Conservation (phyloP, 53 echinoderm and acorn worm species). For the Henricia sp. region DNA sequence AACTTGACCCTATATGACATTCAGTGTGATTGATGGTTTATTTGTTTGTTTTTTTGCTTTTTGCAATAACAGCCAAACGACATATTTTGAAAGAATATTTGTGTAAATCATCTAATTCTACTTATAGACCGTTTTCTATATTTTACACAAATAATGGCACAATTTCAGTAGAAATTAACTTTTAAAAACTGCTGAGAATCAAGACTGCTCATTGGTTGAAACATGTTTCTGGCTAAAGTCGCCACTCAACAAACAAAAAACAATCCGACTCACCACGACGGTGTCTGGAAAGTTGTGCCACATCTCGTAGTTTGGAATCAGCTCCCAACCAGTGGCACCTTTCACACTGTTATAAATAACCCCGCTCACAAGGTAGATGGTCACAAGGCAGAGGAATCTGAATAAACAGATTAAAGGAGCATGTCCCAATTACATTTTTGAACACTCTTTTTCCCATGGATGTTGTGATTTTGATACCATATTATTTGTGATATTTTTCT, state of each 20-base stretch:
- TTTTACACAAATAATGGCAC: neutral
- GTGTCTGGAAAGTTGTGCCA: slow-evolving; percentile 15
- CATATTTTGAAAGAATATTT: neutral
- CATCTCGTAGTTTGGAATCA: slow-evolving; percentile 42
- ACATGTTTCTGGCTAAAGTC: neutral
- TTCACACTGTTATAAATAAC: slow-evolving; percentile 7
- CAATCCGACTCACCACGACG: slow-evolving; percentile 4
- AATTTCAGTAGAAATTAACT: neutral
- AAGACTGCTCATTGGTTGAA: neutral
- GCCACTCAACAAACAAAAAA: neutral
- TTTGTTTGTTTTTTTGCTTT: neutral
- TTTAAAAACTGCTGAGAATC: neutral
- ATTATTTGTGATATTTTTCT: too few species aligned
- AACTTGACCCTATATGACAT: neutral
- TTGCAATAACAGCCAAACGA: neutral
- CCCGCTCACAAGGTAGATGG: slow-evolving; percentile 13
- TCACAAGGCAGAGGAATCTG: slow-evolving; percentile 18
- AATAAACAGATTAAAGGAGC: neutral
- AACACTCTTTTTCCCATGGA: too few species aligned
- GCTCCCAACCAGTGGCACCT: slow-evolving; percentile 20
- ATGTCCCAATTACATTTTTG: too few species aligned
- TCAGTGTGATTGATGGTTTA: neutral
- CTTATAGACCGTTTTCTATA: neutral
- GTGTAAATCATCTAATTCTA: neutral
- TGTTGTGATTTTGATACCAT: too few species aligned